phyloP scores from a whole-genome alignment of 2,797 vertebrate species.

The Chromobotia macracanthus region DNA sequence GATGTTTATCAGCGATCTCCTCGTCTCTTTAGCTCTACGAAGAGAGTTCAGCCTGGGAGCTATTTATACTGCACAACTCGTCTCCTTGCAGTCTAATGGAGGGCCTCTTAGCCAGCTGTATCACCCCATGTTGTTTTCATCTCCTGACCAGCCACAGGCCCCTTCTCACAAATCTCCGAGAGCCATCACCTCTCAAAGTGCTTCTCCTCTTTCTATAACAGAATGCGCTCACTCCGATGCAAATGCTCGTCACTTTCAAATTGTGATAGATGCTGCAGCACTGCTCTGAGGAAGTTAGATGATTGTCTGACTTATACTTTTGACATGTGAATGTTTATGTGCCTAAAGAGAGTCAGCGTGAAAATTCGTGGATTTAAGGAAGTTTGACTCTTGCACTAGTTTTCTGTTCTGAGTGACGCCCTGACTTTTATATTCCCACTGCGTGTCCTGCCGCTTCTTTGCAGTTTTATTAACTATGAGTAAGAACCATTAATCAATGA shows the following conservation, averaged over 20 bases:
- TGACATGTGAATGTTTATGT: constrained; percentile 19
- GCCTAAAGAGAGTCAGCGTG: constrained; percentile 2
- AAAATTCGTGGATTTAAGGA: background rate
- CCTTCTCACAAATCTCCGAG: too few relatives aligned
- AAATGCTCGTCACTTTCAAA: constrained; percentile 54
- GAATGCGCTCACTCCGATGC: too few relatives aligned
- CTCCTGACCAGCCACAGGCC: too few relatives aligned
- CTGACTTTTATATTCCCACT: constrained; percentile 40
- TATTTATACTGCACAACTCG: constrained; percentile 76
- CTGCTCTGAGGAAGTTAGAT: constrained; percentile 64
- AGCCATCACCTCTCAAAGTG: too few relatives aligned
- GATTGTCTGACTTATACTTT: constrained; percentile 42
- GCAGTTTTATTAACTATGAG: constrained; percentile 52
- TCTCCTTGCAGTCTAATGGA: constrained; percentile 71
- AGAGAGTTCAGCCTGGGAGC: constrained; percentile 73
- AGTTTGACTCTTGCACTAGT: background rate
- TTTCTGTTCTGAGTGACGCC: constrained; percentile 46
- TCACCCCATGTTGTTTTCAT: constrained; percentile 70
- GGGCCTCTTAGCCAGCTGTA: constrained; percentile 55
- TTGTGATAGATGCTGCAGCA: constrained; percentile 72
- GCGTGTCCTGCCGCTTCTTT: constrained; percentile 40
- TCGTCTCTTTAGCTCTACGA: constrained; percentile 66
- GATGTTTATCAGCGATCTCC: constrained; percentile 71
- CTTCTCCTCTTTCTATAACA: constrained; percentile 56
- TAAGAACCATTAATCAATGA: constrained; percentile 57